Base-by-base conservation (phyloP, 2,113 vertebrate species). In the Microcebus jonahi region DNA sequence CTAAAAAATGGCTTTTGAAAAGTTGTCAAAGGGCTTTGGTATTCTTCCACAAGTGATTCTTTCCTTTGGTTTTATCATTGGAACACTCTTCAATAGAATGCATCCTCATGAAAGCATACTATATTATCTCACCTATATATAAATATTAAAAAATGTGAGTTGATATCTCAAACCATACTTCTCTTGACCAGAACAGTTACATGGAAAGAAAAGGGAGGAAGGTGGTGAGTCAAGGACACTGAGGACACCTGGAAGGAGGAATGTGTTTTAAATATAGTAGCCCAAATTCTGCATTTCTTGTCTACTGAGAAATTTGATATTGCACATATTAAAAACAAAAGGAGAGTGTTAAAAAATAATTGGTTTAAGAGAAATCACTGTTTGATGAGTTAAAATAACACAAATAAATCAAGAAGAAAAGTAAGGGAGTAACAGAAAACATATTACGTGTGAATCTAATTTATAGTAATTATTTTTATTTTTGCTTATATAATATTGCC, bases 341-440 rank as follows among this genome's bases (percentile, higher is more conserved):
- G 42, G 15, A 45, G 15, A 82, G 1, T 63, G 17, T 45, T 31
- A 68, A 50, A 79, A 36, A 59, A 70, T 17, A 68, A 86, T 39
- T 75, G 15, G 8, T 4, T 50, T 80, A 50, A 84, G 17, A 39
- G 50, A 86, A 93, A 5, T 93, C 8, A 81, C 31, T 53, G 45
- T 73, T 20, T 2, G 13, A 11, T 91, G 48, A 90, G 50, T 57
- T 96, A 86, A 95, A 79, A 77, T 83, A 34, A 59, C n/a, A 77
- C 14, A 89, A 73, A 39, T 42, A 89, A 73, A 39, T 42, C 42
- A 39, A 96, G 31, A 88, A 76, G 29, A 63, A 92, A 86, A 88
- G 34, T 4, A 82, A 87, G 14, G 11, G 0, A 73, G 12, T 45
- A 53, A 50, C 11, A 63, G 18, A 57, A 61, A 83, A 70, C 11